Percentiles rank a stretch among this genome's conserved stretches.
Conservation (phyloP, 64 coral and sea anemone species). For the Dendrophyllia cribrosa region DNA sequence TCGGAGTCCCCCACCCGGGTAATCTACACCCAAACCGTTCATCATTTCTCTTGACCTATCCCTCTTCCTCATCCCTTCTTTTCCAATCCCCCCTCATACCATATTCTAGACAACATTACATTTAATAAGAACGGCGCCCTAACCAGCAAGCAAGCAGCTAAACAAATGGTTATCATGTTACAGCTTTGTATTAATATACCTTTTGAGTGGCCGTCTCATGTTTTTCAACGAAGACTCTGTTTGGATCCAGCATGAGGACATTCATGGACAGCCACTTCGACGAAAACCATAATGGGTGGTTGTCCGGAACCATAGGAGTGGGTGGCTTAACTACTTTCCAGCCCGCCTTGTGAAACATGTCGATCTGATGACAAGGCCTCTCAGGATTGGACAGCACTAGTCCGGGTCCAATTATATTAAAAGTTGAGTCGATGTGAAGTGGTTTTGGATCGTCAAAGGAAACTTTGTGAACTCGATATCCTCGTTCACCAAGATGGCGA, state of each 20-base stretch:
- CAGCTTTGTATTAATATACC: slow-evolving; percentile 55
- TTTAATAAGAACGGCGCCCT: too few species aligned
- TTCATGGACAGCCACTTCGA: slow-evolving; percentile 98
- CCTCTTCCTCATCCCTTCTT: too few species aligned
- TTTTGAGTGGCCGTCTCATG: slow-evolving; percentile 88
- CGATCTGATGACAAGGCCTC: slow-evolving; percentile 93
- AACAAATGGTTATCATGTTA: too few species aligned
- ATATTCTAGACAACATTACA: too few species aligned
- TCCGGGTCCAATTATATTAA: slow-evolving; percentile 97
- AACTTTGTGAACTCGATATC: slow-evolving; percentile 70
- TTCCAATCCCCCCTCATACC: too few species aligned
- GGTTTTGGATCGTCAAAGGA: slow-evolving; percentile 94
- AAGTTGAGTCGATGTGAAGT: slow-evolving; percentile 93
- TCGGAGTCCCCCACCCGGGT: too few species aligned
- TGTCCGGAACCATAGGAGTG: slow-evolving; percentile 71
- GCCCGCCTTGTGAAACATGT: slow-evolving; percentile 93
- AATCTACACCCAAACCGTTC: too few species aligned
- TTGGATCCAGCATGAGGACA: slow-evolving; percentile 90
- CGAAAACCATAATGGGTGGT: slow-evolving; percentile 91
- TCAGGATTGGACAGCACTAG: slow-evolving; percentile 90
- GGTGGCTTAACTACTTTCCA: slow-evolving; percentile 89
- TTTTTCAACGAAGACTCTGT: slow-evolving; percentile 78
- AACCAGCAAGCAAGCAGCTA: too few species aligned
- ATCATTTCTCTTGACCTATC: too few species aligned
- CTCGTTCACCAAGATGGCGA: slow-evolving; percentile 77